Conservation (phyloP, 2,888 invertebrate species). For the Thymelicus acteon region DNA sequence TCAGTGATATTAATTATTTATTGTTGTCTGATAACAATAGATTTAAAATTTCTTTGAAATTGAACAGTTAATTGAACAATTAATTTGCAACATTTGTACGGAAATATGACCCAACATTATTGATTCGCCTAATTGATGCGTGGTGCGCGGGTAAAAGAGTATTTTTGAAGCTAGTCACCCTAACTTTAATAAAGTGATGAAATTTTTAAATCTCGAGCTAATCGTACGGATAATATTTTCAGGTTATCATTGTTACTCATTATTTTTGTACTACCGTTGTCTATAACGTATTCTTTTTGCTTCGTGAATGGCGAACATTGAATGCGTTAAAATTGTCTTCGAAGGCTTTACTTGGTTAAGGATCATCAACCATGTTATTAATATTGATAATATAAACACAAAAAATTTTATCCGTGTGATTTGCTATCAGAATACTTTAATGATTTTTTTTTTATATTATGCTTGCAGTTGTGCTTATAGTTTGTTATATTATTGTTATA, state of each 20-base stretch:
- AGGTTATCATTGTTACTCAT: too few relatives aligned
- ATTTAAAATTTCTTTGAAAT: neutral
- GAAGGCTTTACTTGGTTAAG: too few relatives aligned
- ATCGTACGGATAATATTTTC: neutral
- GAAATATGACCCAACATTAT: neutral
- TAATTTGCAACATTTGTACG: neutral
- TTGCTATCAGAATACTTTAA: neutral
- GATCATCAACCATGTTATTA: too few relatives aligned
- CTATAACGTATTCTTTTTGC: too few relatives aligned
- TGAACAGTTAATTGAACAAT: neutral
- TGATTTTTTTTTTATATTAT: neutral
- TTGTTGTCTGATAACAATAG: neutral
- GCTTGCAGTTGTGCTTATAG: slow-evolving; percentile 3
- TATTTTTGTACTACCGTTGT: too few relatives aligned
- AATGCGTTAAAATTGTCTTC: too few relatives aligned
- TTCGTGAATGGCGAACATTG: too few relatives aligned
- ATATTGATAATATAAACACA: too few relatives aligned
- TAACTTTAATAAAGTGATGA: neutral
- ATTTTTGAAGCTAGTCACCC: neutral
- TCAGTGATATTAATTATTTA: neutral
- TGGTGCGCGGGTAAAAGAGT: slow-evolving; percentile 13
- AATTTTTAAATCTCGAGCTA: neutral
- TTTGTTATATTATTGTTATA: neutral
- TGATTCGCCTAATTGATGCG: neutral
- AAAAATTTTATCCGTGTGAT: neutral